Conservation (phyloP, 2,888 invertebrate species). For the Eupelmus urozonus region DNA sequence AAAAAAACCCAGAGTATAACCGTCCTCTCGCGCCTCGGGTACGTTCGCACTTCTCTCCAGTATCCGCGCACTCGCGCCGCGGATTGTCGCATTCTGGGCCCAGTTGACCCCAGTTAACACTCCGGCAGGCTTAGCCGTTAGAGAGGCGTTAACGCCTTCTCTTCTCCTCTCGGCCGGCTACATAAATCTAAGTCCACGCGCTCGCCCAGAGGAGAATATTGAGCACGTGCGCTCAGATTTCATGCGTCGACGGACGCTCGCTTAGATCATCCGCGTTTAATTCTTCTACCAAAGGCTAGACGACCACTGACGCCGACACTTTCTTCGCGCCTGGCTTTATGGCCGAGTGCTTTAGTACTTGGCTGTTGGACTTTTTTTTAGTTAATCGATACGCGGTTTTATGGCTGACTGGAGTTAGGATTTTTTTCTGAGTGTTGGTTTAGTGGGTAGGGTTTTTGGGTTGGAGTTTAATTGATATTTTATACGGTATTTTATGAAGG, state of each 20-base stretch:
- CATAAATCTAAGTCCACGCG: slow-evolving; percentile 74
- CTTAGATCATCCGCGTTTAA: slow-evolving; percentile 74
- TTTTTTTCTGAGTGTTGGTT: no score
- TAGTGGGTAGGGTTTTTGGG: no score
- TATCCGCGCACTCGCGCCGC: slow-evolving; percentile 69
- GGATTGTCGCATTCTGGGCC: slow-evolving; percentile 76
- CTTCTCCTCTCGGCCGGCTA: slow-evolving; percentile 70
- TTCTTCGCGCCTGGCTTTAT: slow-evolving; percentile 4
- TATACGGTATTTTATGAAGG: no score
- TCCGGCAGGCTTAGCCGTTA: slow-evolving; percentile 76
- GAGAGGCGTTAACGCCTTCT: slow-evolving; percentile 16
- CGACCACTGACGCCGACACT: no score
- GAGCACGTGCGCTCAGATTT: slow-evolving; percentile 77
- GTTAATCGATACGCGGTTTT: neutral
- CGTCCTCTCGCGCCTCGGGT: no score
- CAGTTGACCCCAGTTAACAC: slow-evolving; percentile 77
- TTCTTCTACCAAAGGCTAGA: no score
- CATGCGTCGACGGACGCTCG: slow-evolving; percentile 68
- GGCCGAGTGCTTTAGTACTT: neutral
- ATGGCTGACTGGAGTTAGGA: neutral
- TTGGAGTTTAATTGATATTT: no score
- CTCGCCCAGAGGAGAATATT: slow-evolving; percentile 68
- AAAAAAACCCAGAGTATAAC: no score
- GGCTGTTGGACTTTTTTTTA: neutral
- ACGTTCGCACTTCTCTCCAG: neutral